These are phyloP conservation scores for Dromius quadrimaculatus DNA, from an alignment of 2,888 invertebrate species.

Conservation along the genomic window DNA sequence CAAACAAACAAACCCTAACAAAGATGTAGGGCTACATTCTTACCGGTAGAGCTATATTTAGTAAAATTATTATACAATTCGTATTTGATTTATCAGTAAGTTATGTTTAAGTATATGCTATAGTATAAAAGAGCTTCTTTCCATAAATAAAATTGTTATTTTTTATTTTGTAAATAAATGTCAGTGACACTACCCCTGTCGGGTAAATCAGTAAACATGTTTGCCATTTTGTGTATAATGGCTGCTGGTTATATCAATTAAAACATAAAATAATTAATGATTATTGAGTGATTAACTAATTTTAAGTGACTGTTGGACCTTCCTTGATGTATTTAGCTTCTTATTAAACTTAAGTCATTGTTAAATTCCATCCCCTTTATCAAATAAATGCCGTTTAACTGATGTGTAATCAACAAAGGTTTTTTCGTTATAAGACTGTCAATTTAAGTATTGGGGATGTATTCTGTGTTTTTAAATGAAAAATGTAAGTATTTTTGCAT, in stretches of 20 bases:
- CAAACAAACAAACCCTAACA: slow-evolving; percentile 15
- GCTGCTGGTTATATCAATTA: slow-evolving; percentile 41
- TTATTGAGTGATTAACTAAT: slow-evolving; percentile 40
- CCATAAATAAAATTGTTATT: too few species aligned
- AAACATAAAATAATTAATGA: slow-evolving; percentile 47
- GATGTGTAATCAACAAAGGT: slow-evolving; percentile 39
- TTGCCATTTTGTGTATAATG: slow-evolving; percentile 51
- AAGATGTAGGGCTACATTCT: neutral
- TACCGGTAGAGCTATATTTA: neutral
- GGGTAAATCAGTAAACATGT: slow-evolving; percentile 38
- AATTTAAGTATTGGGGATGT: slow-evolving; percentile 1
- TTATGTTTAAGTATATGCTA: too few species aligned
- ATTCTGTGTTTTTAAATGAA: neutral
- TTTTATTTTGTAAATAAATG: too few species aligned
- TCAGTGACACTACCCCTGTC: slow-evolving; percentile 34
- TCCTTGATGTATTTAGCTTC: neutral
- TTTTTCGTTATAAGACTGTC: slow-evolving; percentile 6
- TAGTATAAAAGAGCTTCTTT: too few species aligned
- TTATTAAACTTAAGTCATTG: neutral
- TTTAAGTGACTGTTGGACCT: neutral
- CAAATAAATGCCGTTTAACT: neutral
- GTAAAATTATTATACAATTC: neutral
- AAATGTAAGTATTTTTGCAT: slow-evolving; percentile 19
- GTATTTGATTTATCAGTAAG: neutral
- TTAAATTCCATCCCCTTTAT: too few species aligned